Evolutionary conservation across 2,888 invertebrate species (phyloP).

Genomic region (Andrena marginata): DNA sequence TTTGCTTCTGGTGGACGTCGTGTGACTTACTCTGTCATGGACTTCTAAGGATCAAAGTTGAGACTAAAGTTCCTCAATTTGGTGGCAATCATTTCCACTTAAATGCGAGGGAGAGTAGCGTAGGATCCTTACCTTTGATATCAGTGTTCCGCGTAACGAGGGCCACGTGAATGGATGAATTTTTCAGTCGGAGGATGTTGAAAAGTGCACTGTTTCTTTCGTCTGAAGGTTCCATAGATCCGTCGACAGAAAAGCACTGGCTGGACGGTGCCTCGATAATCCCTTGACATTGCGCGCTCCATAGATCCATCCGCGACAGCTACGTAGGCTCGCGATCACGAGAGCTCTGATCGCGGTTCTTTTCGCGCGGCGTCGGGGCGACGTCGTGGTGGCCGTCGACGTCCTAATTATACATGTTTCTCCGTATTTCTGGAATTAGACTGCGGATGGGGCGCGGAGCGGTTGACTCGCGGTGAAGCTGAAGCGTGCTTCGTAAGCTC

Average conservation of each 20-base stretch:
- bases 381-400: conserved; percentile 70
- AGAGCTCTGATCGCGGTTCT: conserved; percentile 1
- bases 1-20: too few relatives aligned
- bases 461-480: conserved; percentile 69
- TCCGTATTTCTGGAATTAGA: conserved; percentile 85
- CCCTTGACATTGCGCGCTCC: conserved; percentile 49
- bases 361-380: conserved; percentile 43
- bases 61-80: too few relatives aligned
- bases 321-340: neutral
- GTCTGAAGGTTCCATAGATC: neutral
- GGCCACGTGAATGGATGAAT: too few relatives aligned
- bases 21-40: too few relatives aligned
- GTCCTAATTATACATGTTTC: conserved; percentile 83
- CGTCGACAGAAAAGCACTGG: neutral
- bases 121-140: too few relatives aligned
- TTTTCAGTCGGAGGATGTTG: too few relatives aligned
- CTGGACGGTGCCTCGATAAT: neutral
- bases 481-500: conserved; percentile 77
- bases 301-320: conserved; percentile 20
- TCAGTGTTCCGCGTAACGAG: too few relatives aligned
- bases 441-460: conserved; percentile 74
- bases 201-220: too few relatives aligned
- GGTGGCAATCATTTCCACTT: too few relatives aligned
- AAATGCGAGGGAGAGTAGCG: too few relatives aligned
- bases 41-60: too few relatives aligned